Conservation (phyloP, 1,140 invertebrate genomes). For the Aradophagus sp. region DNA sequence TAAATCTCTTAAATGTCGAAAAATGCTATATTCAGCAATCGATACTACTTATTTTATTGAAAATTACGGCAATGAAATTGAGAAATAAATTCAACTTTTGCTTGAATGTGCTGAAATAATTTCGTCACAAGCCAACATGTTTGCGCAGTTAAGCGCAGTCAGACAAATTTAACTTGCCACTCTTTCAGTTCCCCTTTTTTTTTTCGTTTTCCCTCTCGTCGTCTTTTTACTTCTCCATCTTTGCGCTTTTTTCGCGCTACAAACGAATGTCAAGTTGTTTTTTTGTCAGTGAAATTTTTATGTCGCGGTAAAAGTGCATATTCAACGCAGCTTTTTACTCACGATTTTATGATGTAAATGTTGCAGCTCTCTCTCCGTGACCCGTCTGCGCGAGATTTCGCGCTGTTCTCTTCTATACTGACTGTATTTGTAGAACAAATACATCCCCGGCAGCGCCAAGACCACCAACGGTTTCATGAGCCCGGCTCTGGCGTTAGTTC, state of each 20-base stretch:
- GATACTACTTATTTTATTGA: too few species aligned
- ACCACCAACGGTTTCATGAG: constrained; percentile 88
- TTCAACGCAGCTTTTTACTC: constrained; percentile 74
- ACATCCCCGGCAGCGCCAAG: constrained; percentile 89
- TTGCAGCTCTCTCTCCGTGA: constrained; percentile 88
- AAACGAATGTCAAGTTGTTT: too few species aligned
- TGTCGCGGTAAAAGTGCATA: too few species aligned
- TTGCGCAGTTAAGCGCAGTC: too few species aligned
- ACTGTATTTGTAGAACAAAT: constrained; percentile 92
- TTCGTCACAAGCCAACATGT: too few species aligned
- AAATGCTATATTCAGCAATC: too few species aligned
- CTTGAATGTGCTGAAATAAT: too few species aligned
- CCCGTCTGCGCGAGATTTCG: constrained; percentile 84
- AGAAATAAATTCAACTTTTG: too few species aligned
- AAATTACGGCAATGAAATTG: too few species aligned
- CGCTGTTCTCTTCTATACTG: constrained; percentile 88
- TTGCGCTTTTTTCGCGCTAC: background rate
- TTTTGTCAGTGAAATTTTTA: constrained; percentile 2
- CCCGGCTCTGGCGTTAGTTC: constrained; percentile 74
- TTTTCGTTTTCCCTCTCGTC: too few species aligned
- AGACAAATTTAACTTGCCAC: background rate
- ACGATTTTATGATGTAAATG: constrained; percentile 93
- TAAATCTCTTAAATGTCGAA: too few species aligned
- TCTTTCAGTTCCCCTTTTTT: background rate
- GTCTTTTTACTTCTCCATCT: too few species aligned